Evolutionary conservation across 2,888 invertebrate species (phyloP).

Genomic region (Agrilus mali): DNA sequence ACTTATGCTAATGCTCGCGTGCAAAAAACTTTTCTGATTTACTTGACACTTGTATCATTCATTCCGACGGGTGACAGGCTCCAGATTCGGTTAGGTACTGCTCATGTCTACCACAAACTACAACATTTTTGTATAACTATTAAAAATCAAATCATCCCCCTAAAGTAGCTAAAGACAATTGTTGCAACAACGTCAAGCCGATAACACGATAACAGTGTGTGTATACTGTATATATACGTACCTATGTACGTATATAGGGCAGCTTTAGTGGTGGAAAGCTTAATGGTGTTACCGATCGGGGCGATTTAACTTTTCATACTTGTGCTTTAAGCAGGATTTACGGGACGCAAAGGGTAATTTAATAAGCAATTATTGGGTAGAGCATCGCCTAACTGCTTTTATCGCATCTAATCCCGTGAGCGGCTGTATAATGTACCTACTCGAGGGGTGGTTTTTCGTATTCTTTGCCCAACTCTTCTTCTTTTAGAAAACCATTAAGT

Average conservation of each 20-base stretch:
- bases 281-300: conserved; percentile 12
- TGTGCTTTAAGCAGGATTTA: conserved; percentile 19
- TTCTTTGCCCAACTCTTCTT: too few relatives aligned
- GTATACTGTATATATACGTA: conserved; percentile 4
- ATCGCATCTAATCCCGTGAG: conserved; percentile 16
- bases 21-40: too few relatives aligned
- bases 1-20: too few relatives aligned
- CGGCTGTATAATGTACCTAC: background rate
- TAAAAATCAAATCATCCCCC: too few relatives aligned
- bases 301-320: conserved; percentile 20
- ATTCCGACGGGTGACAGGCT: too few relatives aligned
- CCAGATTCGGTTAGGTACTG: too few relatives aligned
- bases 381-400: conserved; percentile 21
- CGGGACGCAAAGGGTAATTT: conserved; percentile 22
- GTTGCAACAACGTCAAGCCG: conserved; percentile 12
- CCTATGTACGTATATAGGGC: background rate
- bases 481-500: too few relatives aligned
- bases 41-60: too few relatives aligned
- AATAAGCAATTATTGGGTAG: conserved; percentile 23
- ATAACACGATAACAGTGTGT: conserved; percentile 6
- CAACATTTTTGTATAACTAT: too few relatives aligned
- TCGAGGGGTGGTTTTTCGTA: too few relatives aligned
- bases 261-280: background rate
- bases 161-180: too few relatives aligned
- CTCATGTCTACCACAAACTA: too few relatives aligned